Evolutionary conservation across 1,140 invertebrate species (phyloP).

Genomic region (Lysiphlebus fabarum): DNA sequence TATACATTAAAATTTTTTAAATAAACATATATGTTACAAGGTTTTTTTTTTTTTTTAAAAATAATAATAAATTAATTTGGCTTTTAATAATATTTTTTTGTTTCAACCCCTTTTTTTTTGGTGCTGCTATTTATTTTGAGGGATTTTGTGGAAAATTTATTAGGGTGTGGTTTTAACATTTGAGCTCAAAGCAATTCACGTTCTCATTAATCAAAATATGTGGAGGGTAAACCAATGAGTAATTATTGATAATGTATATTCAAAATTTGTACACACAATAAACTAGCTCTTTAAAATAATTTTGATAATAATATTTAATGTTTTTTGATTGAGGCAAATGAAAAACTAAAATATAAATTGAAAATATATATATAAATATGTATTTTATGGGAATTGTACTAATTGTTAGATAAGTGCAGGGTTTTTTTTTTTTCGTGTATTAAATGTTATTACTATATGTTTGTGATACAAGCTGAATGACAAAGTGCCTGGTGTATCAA

Average conservation of each 20-base stretch:
- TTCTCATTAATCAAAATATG: conserved; percentile 5
- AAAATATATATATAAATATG: neutral
- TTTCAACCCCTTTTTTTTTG: conserved; percentile 2
- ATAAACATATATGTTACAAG: no score
- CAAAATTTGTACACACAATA: no score
- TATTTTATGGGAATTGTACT: neutral
- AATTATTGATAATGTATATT: neutral
- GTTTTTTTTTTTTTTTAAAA: no score
- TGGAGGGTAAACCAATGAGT: conserved; percentile 2
- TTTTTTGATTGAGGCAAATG: neutral
- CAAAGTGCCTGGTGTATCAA: conserved; percentile 48
- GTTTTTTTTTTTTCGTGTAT: conserved; percentile 34
- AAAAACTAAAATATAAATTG: neutral
- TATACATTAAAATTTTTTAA: no score
- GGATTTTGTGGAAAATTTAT: conserved; percentile 5
- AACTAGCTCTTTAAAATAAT: neutral
- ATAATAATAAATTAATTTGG: no score
- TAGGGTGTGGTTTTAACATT: conserved; percentile 11
- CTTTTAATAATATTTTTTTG: conserved; percentile 4
- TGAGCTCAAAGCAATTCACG: conserved; percentile 11
- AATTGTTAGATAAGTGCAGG: neutral
- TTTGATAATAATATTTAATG: neutral
- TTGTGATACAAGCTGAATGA: no score
- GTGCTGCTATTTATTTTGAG: neutral
- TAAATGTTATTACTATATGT: conserved; percentile 1